Conservation (phyloP, 2,797 vertebrate species). For the Enoplosus armatus region DNA sequence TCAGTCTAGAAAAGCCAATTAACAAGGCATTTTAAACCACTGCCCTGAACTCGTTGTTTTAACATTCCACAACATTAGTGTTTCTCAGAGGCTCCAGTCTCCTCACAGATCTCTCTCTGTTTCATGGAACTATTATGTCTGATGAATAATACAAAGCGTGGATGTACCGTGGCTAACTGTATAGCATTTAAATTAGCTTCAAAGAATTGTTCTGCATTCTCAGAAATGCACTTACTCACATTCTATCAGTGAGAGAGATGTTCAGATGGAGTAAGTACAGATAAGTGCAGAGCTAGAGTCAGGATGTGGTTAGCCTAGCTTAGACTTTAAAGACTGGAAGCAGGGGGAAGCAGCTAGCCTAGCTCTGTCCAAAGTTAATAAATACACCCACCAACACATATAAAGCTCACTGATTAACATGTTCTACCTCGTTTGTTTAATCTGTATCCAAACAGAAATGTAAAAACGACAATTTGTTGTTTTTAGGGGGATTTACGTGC, state of each 20-base stretch:
- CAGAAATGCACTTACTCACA: background rate
- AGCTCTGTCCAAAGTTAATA: too few relatives aligned
- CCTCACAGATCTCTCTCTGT: background rate
- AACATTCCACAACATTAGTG: too few relatives aligned
- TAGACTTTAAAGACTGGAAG: too few relatives aligned
- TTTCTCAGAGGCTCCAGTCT: background rate
- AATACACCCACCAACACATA: too few relatives aligned
- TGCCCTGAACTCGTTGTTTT: background rate
- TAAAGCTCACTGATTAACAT: too few relatives aligned
- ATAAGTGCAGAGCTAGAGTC: background rate
- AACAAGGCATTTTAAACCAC: background rate
- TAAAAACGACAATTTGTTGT: too few relatives aligned
- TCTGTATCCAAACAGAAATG: too few relatives aligned
- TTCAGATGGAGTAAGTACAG: background rate
- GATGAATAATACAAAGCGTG: background rate
- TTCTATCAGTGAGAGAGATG: background rate
- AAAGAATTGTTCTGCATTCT: background rate
- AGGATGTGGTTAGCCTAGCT: too few relatives aligned
- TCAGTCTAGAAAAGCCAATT: background rate
- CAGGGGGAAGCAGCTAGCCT: too few relatives aligned
- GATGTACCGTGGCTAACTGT: background rate
- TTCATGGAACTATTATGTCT: background rate
- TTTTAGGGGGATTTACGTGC: too few relatives aligned
- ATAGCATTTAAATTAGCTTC: background rate
- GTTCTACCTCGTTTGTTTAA: too few relatives aligned